A percentile compares a stretch with the other conserved stretches of the same genome.
phyloP scores from a whole-genome alignment of 1,140 invertebrate species.

The Pogonomyrmex californicus region DNA sequence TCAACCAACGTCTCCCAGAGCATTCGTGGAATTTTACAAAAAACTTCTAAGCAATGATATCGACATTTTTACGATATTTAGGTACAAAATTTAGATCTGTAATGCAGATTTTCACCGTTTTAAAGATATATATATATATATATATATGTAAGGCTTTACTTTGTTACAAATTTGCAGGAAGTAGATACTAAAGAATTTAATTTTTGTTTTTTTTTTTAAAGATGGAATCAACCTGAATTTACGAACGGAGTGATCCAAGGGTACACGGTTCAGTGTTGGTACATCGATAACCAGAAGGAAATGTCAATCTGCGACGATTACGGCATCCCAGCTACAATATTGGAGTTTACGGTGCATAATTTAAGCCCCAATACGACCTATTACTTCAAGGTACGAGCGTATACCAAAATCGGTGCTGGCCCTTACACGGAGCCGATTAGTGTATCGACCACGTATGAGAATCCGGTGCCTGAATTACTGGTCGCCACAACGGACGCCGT shows the following conservation, averaged over 20 bases:
- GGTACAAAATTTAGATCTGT: constrained; percentile 70
- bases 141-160: neutral
- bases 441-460: constrained; percentile 89
- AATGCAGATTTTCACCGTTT: neutral
- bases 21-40: constrained; percentile 88
- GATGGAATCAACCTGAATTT: constrained; percentile 92
- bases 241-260: constrained; percentile 92
- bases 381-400: constrained; percentile 93
- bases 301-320: constrained; percentile 79
- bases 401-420: constrained; percentile 92
- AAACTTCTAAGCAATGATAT: constrained; percentile 84
- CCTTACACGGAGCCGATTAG: constrained; percentile 89
- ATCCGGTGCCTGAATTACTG: constrained; percentile 93
- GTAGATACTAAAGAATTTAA: neutral
- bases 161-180: neutral
- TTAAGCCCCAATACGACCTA: constrained; percentile 90
- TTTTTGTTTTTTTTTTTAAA: constrained; percentile 75
- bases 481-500: constrained; percentile 91
- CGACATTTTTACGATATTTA: constrained; percentile 87
- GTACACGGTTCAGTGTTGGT: constrained; percentile 92
- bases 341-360: constrained; percentile 88
- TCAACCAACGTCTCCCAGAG: constrained; percentile 90
- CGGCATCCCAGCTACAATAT: constrained; percentile 74
- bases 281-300: constrained; percentile 76
- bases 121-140: neutral